Percentiles rank a stretch among this genome's conserved stretches.
Evolutionary conservation across 2,797 vertebrate genomes (phyloP).

Genomic region (Phrynocephalus vlangalii): DNA sequence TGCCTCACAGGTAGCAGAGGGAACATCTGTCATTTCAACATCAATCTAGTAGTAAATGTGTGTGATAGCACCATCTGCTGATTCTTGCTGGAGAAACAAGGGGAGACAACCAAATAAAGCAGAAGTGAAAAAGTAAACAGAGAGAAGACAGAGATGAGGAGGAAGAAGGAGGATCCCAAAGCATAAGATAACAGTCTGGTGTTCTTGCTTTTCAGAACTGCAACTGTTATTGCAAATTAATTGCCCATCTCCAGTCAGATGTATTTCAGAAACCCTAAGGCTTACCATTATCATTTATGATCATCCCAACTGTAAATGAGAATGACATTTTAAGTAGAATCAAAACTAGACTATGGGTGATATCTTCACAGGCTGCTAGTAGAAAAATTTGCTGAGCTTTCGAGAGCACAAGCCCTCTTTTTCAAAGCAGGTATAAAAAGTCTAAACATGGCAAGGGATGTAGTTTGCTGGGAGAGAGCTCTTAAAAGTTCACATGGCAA

Average conservation of each 20-base stretch:
- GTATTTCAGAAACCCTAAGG: neutral
- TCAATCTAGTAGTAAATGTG: conserved; percentile 61
- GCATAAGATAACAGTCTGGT: no score
- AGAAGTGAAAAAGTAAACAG: neutral
- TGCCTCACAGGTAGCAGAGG: conserved; percentile 59
- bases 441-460: no score
- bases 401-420: no score
- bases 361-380: no score
- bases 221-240: neutral
- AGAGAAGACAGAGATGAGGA: neutral
- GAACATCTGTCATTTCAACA: conserved; percentile 62
- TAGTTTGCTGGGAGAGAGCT: no score
- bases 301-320: no score
- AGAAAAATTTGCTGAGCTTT: no score
- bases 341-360: no score
- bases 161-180: neutral
- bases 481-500: no score
- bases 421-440: no score
- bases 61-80: conserved; percentile 48
- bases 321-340: neutral
- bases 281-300: no score
- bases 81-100: neutral
- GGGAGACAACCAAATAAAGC: neutral
- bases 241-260: neutral
- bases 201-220: neutral